A percentile compares a stretch with the other conserved stretches of the same genome.
phyloP scores from a whole-genome alignment of 2,113 vertebrate genomes.

The Odocoileus hemionus region DNA sequence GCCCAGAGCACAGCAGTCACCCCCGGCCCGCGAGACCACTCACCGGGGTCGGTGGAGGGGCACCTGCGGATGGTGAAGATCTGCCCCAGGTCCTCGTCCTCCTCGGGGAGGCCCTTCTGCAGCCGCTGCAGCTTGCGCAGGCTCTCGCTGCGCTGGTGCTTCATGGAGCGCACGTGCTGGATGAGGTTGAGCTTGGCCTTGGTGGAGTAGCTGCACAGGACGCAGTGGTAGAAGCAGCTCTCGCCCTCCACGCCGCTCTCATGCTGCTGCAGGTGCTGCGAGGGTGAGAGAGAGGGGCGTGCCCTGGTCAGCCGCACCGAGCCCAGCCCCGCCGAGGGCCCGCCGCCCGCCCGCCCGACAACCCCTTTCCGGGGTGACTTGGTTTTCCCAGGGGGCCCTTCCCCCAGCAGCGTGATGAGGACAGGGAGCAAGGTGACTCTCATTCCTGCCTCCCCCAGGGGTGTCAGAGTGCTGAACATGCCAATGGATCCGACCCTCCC shows the following conservation, averaged over 20 bases:
- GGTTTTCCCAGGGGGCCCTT: rapidly evolving
- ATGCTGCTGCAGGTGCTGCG: slow-evolving; percentile 97
- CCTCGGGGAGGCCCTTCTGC: slow-evolving; percentile 96
- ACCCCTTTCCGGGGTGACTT: rapidly evolving
- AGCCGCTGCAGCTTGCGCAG: slow-evolving; percentile 95
- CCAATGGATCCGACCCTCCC: not conserved
- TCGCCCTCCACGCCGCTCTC: slow-evolving; percentile 94
- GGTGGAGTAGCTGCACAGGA: slow-evolving; percentile 97
- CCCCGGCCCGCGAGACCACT: slow-evolving; percentile 37
- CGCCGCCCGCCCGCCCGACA: rapidly evolving
- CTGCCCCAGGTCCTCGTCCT: slow-evolving; percentile 93
- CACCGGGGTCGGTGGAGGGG: slow-evolving; percentile 90
- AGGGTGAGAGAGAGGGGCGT: slow-evolving; percentile 41
- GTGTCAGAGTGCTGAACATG: rapidly evolving
- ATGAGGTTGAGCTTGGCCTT: slow-evolving; percentile 99
- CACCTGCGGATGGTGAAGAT: slow-evolving; percentile 98
- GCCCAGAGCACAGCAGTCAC: not conserved
- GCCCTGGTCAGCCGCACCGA: not conserved
- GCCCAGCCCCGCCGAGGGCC: rapidly evolving
- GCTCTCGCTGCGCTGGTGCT: slow-evolving; percentile 97
- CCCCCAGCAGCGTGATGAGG: not conserved
- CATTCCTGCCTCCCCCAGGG: not conserved
- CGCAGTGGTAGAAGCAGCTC: slow-evolving; percentile 97
- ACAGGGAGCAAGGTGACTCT: not conserved
- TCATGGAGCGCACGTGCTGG: slow-evolving; percentile 98